phyloP scores from a whole-genome alignment of 2,888 invertebrate genomes.

The Drosophila macrospina region DNA sequence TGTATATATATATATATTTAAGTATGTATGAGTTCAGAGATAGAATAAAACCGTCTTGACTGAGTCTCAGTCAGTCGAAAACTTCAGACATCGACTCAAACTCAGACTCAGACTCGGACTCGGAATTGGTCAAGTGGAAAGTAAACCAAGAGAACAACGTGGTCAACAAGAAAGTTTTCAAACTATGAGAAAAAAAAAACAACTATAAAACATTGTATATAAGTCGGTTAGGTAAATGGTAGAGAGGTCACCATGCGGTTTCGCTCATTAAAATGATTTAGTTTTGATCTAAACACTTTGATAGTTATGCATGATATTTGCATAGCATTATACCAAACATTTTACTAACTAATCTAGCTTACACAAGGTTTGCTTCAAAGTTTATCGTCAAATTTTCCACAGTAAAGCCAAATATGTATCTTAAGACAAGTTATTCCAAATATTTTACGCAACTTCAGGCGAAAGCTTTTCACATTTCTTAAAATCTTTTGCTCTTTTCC shows the following conservation, averaged over 20 bases:
- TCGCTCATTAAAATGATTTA: constrained; percentile 78
- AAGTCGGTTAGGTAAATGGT: constrained; percentile 18
- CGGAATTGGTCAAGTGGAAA: constrained; percentile 79
- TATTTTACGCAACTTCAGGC: constrained; percentile 19
- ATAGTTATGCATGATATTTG: constrained; percentile 71
- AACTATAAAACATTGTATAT: constrained; percentile 24
- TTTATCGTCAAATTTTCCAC: constrained; percentile 7
- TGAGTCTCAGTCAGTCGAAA: constrained; percentile 1
- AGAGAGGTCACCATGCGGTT: constrained; percentile 72
- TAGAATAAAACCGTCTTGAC: constrained; percentile 72
- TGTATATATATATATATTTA: constrained; percentile 10
- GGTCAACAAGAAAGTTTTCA: constrained; percentile 56
- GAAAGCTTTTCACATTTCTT: constrained; percentile 45
- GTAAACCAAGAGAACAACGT: constrained; percentile 72
- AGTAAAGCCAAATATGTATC: constrained; percentile 14
- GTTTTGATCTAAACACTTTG: constrained; percentile 68
- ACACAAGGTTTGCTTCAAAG: constrained; percentile 22
- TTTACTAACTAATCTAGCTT: constrained; percentile 18
- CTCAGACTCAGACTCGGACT: constrained; percentile 56
- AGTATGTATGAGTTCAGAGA: constrained; percentile 32
- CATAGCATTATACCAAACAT: constrained; percentile 55
- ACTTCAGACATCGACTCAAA: constrained; percentile 5
- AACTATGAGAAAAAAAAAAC: constrained; percentile 44
- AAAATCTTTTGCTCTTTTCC: constrained; percentile 24
- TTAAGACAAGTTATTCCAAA: constrained; percentile 20